Evolutionary conservation across 2,888 invertebrate genomes (phyloP).

Genomic region (Chrysolina haemoptera): DNA sequence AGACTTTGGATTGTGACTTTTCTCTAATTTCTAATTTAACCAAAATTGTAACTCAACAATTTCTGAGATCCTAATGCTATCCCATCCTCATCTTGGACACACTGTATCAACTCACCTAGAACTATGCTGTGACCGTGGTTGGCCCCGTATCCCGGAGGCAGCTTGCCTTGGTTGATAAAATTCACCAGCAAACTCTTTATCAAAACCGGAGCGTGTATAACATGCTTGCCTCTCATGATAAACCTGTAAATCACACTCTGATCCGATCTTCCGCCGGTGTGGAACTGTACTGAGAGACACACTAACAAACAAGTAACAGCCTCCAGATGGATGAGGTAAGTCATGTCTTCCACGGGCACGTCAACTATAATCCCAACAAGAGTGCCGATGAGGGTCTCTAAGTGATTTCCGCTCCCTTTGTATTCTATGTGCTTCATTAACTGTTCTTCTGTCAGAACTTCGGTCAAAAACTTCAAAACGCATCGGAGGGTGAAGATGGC

Average conservation of each 20-base stretch:
- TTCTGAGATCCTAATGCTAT: too few species aligned
- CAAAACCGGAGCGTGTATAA: slow-evolving; percentile 83
- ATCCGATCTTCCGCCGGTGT: slow-evolving; percentile 76
- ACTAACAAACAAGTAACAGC: slow-evolving; percentile 89
- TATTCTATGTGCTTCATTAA: slow-evolving; percentile 86
- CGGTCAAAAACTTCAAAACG: slow-evolving; percentile 89
- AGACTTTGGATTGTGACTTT: too few species aligned
- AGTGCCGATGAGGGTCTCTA: slow-evolving; percentile 83
- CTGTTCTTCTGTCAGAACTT: slow-evolving; percentile 91
- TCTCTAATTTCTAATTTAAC: too few species aligned
- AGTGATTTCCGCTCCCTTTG: slow-evolving; percentile 67
- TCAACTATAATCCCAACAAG: slow-evolving; percentile 86
- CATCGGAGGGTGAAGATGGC: slow-evolving; percentile 91
- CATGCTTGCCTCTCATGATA: slow-evolving; percentile 79
- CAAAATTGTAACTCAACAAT: too few species aligned
- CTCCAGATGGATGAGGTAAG: slow-evolving; percentile 89
- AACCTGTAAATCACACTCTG: slow-evolving; percentile 82
- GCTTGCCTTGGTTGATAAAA: slow-evolving; percentile 77
- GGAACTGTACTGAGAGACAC: slow-evolving; percentile 90
- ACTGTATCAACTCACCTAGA: slow-evolving; percentile 73
- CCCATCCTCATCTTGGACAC: too few species aligned
- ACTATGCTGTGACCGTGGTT: slow-evolving; percentile 79
- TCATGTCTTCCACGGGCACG: slow-evolving; percentile 86
- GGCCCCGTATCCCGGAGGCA: slow-evolving; percentile 80
- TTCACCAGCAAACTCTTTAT: slow-evolving; percentile 87